Conservation (phyloP, 2,113 vertebrate genomes). For the Burhinus bistriatus region DNA sequence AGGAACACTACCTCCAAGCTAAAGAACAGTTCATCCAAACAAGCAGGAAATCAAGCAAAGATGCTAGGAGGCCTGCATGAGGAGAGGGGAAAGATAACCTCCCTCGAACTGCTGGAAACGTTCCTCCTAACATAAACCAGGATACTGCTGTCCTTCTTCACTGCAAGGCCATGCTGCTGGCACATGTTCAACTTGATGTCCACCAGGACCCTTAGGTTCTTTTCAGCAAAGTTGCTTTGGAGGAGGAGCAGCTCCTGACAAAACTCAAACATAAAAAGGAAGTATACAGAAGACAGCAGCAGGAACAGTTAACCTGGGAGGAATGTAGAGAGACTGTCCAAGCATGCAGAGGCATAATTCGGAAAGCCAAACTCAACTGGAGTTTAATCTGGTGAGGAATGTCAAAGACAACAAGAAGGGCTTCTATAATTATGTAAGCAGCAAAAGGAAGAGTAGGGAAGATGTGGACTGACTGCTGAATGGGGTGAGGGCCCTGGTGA, state of each 20-base stretch:
- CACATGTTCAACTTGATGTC: no score
- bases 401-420: neutral
- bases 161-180: no score
- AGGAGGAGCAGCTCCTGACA: neutral
- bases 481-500: no score
- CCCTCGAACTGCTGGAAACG: no score
- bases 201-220: no score
- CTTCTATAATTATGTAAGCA: neutral
- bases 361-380: neutral
- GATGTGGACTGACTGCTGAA: no score
- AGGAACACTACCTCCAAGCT: neutral
- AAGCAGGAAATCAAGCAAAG: neutral
- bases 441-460: no score
- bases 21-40: neutral
- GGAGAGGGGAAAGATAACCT: no score
- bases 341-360: neutral
- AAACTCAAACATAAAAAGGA: neutral
- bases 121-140: no score
- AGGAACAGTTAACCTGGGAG: neutral
- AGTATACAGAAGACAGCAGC: neutral
- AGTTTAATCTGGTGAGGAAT: neutral
- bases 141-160: no score
- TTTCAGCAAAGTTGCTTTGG: no score
- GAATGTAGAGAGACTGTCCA: neutral
- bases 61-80: neutral